These are phyloP conservation scores for Todiramphus chloris DNA, from an alignment of 2,113 vertebrate species.

Conservation along the genomic window DNA sequence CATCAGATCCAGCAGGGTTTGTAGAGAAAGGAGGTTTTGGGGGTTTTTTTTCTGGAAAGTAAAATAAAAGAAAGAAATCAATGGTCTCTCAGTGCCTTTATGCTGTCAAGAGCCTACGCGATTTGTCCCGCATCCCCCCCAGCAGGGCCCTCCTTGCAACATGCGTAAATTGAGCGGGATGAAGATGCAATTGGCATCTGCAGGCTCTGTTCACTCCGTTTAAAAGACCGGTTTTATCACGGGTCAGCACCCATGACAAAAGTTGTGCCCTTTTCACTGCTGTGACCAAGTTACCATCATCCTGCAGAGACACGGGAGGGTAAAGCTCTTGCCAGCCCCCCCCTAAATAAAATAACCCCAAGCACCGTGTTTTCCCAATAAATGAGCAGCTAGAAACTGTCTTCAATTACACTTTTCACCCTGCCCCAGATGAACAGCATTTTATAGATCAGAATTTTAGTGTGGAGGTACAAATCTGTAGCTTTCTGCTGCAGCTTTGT, in stretches of 20 bases:
- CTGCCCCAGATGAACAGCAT: not conserved
- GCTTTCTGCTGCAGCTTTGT: not conserved
- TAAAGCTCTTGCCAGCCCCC: not conserved
- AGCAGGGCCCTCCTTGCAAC: not conserved
- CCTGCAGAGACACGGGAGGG: not conserved
- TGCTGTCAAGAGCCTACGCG: accelerated
- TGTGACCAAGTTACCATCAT: not conserved
- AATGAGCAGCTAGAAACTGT: not conserved
- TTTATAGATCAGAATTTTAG: not conserved
- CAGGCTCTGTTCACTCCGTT: not conserved
- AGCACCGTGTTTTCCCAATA: not conserved
- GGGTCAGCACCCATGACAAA: not conserved
- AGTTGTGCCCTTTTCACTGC: not conserved
- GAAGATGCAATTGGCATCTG: not conserved
- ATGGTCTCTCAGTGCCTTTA: not conserved
- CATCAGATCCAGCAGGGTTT: not conserved
- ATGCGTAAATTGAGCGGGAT: accelerated
- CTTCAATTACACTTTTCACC: not conserved
- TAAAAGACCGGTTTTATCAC: not conserved
- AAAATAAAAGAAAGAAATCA: not conserved
- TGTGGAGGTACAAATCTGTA: not conserved
- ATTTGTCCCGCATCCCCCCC: accelerated
- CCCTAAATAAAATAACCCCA: not conserved
- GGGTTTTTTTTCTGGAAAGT: not conserved
- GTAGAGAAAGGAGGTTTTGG: not conserved